Evolutionary conservation across 2,888 invertebrate genomes (phyloP).

Genomic region (Tipula lateralis): DNA sequence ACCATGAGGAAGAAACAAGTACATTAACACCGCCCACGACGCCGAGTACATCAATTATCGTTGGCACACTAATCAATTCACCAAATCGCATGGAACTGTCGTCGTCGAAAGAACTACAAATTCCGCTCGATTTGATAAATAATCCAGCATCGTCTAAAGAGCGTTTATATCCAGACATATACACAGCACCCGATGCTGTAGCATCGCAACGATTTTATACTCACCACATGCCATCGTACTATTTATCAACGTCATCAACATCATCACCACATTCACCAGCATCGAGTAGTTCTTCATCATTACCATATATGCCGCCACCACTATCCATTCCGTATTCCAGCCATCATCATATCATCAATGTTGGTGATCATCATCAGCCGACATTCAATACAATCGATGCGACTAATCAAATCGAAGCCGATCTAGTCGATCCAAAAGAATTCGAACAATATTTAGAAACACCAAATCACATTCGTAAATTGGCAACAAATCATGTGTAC

Average conservation of each 20-base stretch:
- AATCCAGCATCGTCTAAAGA: slow-evolving; percentile 20
- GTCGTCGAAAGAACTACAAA: slow-evolving; percentile 31
- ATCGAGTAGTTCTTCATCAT: slow-evolving; percentile 31
- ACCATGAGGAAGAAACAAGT: slow-evolving; percentile 35
- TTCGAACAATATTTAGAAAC: slow-evolving; percentile 49
- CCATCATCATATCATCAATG: slow-evolving; percentile 19
- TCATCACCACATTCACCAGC: slow-evolving; percentile 35
- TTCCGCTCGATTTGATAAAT: not conserved
- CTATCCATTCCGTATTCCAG: not conserved
- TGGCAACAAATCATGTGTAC: not conserved
- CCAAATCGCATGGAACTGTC: slow-evolving; percentile 20
- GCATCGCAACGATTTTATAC: not conserved
- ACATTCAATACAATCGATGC: not conserved
- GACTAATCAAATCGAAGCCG: slow-evolving; percentile 36
- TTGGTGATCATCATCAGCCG: not conserved
- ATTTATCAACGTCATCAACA: slow-evolving; percentile 30
- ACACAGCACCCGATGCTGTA: not conserved
- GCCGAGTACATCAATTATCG: slow-evolving; percentile 37
- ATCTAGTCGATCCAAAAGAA: slow-evolving; percentile 47
- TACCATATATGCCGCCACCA: not conserved
- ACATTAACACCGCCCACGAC: slow-evolving; percentile 47
- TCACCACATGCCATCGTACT: not conserved
- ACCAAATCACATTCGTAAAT: slow-evolving; percentile 30
- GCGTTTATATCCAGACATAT: not conserved
- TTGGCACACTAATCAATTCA: slow-evolving; percentile 20